Percentiles rank a stretch among this genome's conserved stretches.
Evolutionary conservation across 1,140 invertebrate species (phyloP).

Genomic region (Mactra quadrangularis): DNA sequence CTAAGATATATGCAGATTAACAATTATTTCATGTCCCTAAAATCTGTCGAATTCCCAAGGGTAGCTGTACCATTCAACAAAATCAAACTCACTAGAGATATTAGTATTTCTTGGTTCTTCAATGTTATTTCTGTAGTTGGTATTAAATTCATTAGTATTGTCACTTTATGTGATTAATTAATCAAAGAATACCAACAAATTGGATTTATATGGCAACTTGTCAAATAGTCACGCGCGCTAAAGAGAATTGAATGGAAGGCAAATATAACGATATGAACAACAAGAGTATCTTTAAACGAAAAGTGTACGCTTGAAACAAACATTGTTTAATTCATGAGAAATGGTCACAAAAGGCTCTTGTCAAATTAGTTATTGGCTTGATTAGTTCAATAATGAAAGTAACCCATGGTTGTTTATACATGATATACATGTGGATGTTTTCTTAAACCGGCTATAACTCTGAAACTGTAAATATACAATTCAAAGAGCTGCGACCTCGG

Average conservation of each 20-base stretch:
- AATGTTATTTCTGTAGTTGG: constrained; percentile 17
- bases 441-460: too few relatives aligned
- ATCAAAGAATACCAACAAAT: constrained; percentile 51
- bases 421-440: too few relatives aligned
- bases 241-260: constrained; percentile 47
- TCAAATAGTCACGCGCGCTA: constrained; percentile 38
- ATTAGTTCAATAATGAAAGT: too few relatives aligned
- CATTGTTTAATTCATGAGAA: too few relatives aligned
- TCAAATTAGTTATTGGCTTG: too few relatives aligned
- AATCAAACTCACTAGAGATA: constrained; percentile 1
- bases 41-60: background rate
- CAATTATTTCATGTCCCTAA: constrained; percentile 43
- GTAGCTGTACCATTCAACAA: background rate
- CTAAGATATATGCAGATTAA: constrained; percentile 47
- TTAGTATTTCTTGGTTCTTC: constrained; percentile 8
- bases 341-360: too few relatives aligned
- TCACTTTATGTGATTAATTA: constrained; percentile 59
- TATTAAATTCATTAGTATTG: constrained; percentile 61
- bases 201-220: constrained; percentile 55
- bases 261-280: constrained; percentile 37
- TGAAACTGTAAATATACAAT: too few relatives aligned
- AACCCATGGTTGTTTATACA: too few relatives aligned
- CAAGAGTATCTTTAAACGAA: constrained; percentile 1
- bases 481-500: too few relatives aligned
- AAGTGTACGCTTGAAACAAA: too few relatives aligned